Base-by-base conservation (phyloP, 2,797 vertebrate genomes). In the Spea hammondii region DNA sequence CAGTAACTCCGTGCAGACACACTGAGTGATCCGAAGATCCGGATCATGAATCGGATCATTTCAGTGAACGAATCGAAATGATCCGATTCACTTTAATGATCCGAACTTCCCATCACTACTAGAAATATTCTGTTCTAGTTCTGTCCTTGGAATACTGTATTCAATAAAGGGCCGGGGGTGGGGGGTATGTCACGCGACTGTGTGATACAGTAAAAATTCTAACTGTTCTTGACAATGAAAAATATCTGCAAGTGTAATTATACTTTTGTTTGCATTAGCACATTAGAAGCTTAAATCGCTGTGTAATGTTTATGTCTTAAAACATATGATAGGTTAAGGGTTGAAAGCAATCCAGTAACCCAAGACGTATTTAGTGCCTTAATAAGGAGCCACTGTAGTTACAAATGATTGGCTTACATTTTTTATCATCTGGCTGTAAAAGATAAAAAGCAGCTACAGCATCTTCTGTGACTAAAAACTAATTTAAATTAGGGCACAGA, bases 401-500 rank as follows among this genome's bases (percentile, higher is more conserved):
- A 76, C 79, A 80, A 72, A 48, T 76, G 79, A 76, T 76, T 74
- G 48, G 57, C 60, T 72, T 76, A 76, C 48, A 32, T 76, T 76
- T 80, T 76, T 57, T 80, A 80, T 80, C 60, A 80, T 80, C 74
- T 80, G 79, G 74, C 79, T 72, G 69, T 74, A 62, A 72, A 76
- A 74, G 74, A 80, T 80, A 80, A 80, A 80, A 72, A 76, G 74
- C 79, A 80, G 79, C 64, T 70, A 60, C 73, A 80, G 79, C 79
- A 80, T 76, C 73, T 76, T 80, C 74, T 76, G 79, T 80, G 79
- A 76, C 79, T 80, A 47, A 76, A 74, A 80, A 76, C 79, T 76
- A n/a, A 80, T 80, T 80, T 80, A 80, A 80, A 80, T 80, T 76
- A 80, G 74, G 72, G 59, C 74, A 80, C 74, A 76, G 79, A 80